These are phyloP conservation scores for Upupa epops DNA, from an alignment of 2,113 vertebrate genomes.

Conservation along the genomic window DNA sequence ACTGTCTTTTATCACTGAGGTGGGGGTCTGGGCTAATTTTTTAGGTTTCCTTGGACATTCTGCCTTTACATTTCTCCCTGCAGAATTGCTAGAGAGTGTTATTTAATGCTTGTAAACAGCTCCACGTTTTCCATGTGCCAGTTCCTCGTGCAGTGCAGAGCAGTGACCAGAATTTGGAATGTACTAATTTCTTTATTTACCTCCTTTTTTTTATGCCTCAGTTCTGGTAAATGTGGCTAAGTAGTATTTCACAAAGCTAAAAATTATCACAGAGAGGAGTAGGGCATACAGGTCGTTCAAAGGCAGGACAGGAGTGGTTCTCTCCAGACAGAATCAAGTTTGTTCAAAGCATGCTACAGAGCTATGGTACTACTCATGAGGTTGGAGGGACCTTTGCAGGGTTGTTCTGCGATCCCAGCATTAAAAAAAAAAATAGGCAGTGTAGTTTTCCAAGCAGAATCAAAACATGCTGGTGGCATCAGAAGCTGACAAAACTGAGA, in stretches of 20 bases:
- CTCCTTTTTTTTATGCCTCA: neutral
- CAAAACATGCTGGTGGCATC: neutral
- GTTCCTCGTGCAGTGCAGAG: neutral
- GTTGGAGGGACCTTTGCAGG: neutral
- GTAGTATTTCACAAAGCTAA: neutral
- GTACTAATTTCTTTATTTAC: neutral
- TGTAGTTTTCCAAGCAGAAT: neutral
- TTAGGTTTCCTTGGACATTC: neutral
- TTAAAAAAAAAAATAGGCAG: neutral
- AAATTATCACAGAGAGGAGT: neutral
- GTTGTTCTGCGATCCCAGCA: neutral
- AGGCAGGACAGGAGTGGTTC: neutral
- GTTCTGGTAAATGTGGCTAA: neutral
- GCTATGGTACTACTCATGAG: neutral
- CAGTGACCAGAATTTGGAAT: neutral
- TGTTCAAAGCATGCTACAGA: neutral
- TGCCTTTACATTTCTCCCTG: neutral
- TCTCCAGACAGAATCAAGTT: neutral
- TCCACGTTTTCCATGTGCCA: neutral
- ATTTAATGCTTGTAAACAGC: slow-evolving; percentile 10
- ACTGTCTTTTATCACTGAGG: neutral
- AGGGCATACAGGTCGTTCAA: neutral
- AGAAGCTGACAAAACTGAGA: slow-evolving; percentile 18
- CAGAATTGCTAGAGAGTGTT: neutral
- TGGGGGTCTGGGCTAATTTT: neutral